Conservation (phyloP, 2,797 vertebrate species). For the Hozukius guyotensis region DNA sequence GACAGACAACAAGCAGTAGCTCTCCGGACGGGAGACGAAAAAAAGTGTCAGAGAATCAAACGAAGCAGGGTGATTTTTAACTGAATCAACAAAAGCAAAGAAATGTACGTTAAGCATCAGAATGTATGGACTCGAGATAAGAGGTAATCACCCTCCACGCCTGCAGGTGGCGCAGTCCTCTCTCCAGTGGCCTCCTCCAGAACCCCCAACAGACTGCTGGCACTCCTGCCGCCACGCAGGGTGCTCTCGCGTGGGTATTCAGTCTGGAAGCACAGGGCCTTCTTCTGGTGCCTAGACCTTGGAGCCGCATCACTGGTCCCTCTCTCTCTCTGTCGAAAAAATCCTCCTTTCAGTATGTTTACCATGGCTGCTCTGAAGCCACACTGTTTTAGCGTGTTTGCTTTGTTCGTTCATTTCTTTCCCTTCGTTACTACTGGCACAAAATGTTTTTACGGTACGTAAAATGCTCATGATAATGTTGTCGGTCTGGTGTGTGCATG, state of each 20-base stretch:
- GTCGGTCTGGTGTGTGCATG: conserved; percentile 89
- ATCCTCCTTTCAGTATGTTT: conserved; percentile 74
- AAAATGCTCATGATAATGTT: conserved; percentile 84
- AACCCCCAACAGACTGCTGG: conserved; percentile 61
- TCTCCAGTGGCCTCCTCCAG: conserved; percentile 64
- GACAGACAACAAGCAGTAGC: conserved; percentile 68
- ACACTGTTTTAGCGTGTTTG: conserved; percentile 58
- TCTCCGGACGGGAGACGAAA: conserved; percentile 29
- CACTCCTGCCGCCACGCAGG: conserved; percentile 15
- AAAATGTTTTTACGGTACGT: conserved; percentile 76
- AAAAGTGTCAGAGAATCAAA: conserved; percentile 41
- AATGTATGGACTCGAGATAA: conserved; percentile 81
- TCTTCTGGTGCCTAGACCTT: conserved; percentile 81
- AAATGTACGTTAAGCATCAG: conserved; percentile 79
- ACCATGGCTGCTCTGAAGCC: conserved; percentile 68
- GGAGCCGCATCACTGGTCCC: conserved; percentile 78
- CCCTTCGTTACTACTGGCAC: conserved; percentile 76
- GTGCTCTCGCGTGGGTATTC: conserved; percentile 61
- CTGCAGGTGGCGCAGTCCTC: conserved; percentile 49
- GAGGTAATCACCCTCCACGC: conserved; percentile 62
- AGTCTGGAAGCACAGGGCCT: conserved; percentile 80
- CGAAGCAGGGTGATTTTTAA: conserved; percentile 76
- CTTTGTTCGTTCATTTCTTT: conserved; percentile 64
- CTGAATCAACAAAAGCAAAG: conserved; percentile 72
- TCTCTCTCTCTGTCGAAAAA: conserved; percentile 37